Evolutionary conservation across 1,140 invertebrate genomes (phyloP), one percentile per base, ranked within the genome.

Genomic region (Drosophila setifemur): DNA sequence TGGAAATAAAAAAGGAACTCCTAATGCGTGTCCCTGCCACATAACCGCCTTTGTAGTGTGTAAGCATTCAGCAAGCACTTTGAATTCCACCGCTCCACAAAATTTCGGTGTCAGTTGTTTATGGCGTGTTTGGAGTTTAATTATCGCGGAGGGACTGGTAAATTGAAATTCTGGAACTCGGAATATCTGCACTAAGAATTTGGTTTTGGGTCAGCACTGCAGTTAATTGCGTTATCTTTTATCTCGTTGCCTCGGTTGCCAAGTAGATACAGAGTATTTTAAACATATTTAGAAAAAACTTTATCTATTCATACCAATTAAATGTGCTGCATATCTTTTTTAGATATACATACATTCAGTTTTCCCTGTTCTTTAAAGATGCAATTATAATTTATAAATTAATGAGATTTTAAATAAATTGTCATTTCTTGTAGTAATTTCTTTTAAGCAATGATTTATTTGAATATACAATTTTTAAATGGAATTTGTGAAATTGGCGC

Each of bases 81-180:
- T 19, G 16, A 35, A 57, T 57, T 35, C 29, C 53, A 14, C 12
- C 47, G 57, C 9, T 35, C 52, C 57, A 42, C 50, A 40, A 31
- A 42, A 40, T 55, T 60, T 35, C 50, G 16, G 14, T 3, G 3
- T 7, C 23, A 11, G 40, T 47, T 33, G 58, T 61, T 63, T 35
- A 28, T 63, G 43, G 54, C 54, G 23, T 63, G 55, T 47, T 63
- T 28, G 25, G 28, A 47, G 39, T 39, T 44, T 60, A 35, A 60
- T 21, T 45, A 33, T 60, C 23, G 9, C 4, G 3, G 9, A 6
- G 23, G 37, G 5, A 18, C 1, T 6, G 21, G 21, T 5, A 5
- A 2, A 11, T 7, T 7, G 48, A 2, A 21, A 0, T 31, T 45
- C 16, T 16, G 2, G n/a, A 40, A 16, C 14, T 26, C 2, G 7